Percentiles rank a stretch among this genome's conserved stretches.
phyloP scores from a whole-genome alignment of 2,888 invertebrate species.

The Synergus gifuensis region DNA sequence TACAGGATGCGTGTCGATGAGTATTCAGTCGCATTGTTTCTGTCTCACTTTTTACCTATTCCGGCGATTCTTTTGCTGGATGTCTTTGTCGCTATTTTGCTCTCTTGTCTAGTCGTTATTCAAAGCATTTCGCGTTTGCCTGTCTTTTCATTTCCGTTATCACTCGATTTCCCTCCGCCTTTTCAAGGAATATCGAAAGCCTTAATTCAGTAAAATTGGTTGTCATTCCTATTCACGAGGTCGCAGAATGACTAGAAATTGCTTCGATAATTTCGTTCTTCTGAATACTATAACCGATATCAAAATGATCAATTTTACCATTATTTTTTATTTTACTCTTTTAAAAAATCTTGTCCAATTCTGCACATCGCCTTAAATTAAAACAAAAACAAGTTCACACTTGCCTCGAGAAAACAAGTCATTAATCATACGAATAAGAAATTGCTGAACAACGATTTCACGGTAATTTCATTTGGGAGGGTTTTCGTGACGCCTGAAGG shows the following conservation, averaged over 20 bases:
- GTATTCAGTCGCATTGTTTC: slow-evolving; percentile 44
- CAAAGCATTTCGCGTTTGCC: slow-evolving; percentile 32
- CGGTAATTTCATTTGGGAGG: slow-evolving; percentile 36
- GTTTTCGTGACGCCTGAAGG: slow-evolving; percentile 38
- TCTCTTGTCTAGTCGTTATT: slow-evolving; percentile 5
- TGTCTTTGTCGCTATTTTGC: not conserved
- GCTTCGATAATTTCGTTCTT: not conserved
- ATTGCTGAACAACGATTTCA: slow-evolving; percentile 22
- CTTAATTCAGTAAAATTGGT: slow-evolving; percentile 10
- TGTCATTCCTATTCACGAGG: slow-evolving; percentile 12
- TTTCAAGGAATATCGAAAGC: slow-evolving; percentile 28
- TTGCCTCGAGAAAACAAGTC: not conserved
- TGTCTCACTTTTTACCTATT: slow-evolving; percentile 25
- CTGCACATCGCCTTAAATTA: not conserved
- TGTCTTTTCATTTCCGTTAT: slow-evolving; percentile 39
- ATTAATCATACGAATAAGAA: slow-evolving; percentile 16
- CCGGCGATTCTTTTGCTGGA: slow-evolving; percentile 8
- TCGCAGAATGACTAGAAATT: not conserved
- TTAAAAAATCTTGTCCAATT: too few relatives aligned
- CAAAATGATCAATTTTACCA: not conserved
- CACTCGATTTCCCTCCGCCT: slow-evolving; percentile 26
- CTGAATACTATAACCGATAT: not conserved
- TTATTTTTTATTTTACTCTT: not conserved
- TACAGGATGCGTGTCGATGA: slow-evolving; percentile 62
- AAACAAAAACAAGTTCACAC: not conserved